Evolutionary conservation across 2,797 vertebrate genomes (phyloP), one percentile per base, ranked within the genome.

Genomic region (Sciurus carolinensis): DNA sequence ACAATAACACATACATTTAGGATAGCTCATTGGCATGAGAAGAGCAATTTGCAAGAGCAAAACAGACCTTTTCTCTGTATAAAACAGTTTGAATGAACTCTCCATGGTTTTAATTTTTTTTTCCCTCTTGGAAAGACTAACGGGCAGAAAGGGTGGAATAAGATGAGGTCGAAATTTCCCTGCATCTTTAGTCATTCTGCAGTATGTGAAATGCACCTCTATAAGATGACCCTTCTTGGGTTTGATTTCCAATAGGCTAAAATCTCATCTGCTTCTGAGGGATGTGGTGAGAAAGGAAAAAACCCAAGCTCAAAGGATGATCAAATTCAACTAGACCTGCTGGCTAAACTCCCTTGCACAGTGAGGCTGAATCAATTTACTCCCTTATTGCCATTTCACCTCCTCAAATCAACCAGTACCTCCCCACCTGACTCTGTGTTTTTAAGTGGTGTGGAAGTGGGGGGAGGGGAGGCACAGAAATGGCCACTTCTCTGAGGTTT

Each of bases 181-280:
- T 93, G 39, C 76, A n/a, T 24, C 28, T 95, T 88, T 59, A 87
- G 76, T 82, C 75, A 87, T 82, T 59, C 71, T 87, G 33, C 86
- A 44, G 79, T 59, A 84, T 39, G 39, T 44, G 80, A 73, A 95
- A 94, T 66, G 22, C n/a, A 95, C 64, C 50, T 85, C n/a, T 96
- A 7, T 79, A 87, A 87, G 73, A 92, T 28, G 57, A 95, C 26
- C 33, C 33, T 92, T 88, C 44, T 91, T 82, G 76, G 87, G 85
- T 67, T 95, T 92, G 57, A 91, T 94, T 95, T 95, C 86, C 71
- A 57, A 26, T 79, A 95, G 82, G 79, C 42, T 79, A 94, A 86
- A 95, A 91, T 97, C 69, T 39, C 59, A 88, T 88, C 79, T 94
- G 82, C 24, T 95, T 95, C 73, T 94, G 84, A 95, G 88, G 44